phyloP scores from a whole-genome alignment of 2,888 invertebrate species.

The Miltochrista miniata region DNA sequence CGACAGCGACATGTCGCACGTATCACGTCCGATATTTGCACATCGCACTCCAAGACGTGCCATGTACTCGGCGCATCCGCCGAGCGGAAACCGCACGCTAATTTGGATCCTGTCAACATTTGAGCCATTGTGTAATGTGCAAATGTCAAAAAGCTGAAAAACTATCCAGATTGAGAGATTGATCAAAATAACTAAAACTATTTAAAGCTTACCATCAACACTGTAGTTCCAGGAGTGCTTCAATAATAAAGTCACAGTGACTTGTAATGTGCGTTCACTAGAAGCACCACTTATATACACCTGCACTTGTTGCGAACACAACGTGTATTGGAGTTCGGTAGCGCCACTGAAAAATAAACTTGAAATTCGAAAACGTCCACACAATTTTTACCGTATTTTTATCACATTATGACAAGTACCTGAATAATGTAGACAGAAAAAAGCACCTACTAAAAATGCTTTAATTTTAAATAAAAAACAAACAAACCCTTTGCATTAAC shows the following conservation, averaged over 20 bases:
- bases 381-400: no score
- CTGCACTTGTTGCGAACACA: constrained; percentile 84
- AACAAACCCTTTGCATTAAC: no score
- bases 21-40: constrained; percentile 63
- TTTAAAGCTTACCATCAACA: constrained; percentile 58
- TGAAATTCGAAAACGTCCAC: no score
- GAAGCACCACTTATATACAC: constrained; percentile 54
- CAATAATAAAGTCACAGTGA: constrained; percentile 64
- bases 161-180: not conserved
- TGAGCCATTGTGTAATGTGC: not conserved
- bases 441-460: no score
- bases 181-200: not conserved
- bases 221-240: constrained; percentile 69
- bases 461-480: no score
- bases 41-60: constrained; percentile 71
- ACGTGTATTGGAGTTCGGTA: constrained; percentile 86
- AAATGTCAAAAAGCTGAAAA: not conserved
- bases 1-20: constrained; percentile 68
- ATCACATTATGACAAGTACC: no score
- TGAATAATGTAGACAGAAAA: no score
- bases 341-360: constrained; percentile 76
- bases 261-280: constrained; percentile 64
- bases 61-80: constrained; percentile 74
- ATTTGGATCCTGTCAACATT: constrained; percentile 56
- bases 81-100: constrained; percentile 71